Evolutionary conservation across 2,113 vertebrate species (phyloP).

Genomic region (Megaceryle maxima): DNA sequence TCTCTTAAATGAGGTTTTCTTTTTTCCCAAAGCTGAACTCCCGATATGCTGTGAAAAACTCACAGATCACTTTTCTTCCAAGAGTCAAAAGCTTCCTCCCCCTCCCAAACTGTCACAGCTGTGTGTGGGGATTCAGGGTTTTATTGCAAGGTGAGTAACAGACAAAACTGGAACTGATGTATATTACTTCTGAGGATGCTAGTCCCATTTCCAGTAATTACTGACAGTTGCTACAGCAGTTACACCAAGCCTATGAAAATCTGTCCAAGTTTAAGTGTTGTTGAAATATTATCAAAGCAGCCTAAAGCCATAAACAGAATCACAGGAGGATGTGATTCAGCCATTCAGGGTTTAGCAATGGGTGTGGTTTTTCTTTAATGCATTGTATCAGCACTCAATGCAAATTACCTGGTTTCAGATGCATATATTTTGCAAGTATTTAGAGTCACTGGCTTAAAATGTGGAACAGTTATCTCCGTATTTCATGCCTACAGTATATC

Average conservation of each 20-base stretch:
- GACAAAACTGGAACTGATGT: not conserved
- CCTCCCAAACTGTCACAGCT: not conserved
- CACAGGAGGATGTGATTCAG: not conserved
- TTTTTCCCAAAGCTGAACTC: not conserved
- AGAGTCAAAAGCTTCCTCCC: not conserved
- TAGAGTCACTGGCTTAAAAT: slow-evolving; percentile 38
- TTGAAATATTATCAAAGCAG: not conserved
- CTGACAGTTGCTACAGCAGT: not conserved
- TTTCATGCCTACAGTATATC: slow-evolving; percentile 6
- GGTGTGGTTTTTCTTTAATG: slow-evolving; percentile 23
- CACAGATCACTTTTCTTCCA: not conserved
- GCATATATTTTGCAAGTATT: not conserved
- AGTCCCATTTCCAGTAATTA: not conserved
- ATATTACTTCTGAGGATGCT: not conserved
- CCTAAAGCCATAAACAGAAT: not conserved
- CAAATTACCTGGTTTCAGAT: slow-evolving; percentile 45
- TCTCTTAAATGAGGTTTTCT: not conserved
- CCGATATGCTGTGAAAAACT: not conserved
- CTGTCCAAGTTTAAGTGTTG: not conserved
- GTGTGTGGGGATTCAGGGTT: not conserved
- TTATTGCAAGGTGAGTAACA: not conserved
- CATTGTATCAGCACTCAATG: not conserved
- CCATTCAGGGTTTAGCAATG: slow-evolving; percentile 2
- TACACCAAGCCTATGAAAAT: not conserved
- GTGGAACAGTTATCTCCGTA: slow-evolving; percentile 21